Conservation (phyloP, 2,888 invertebrate species). For the Malachius bipustulatus region DNA sequence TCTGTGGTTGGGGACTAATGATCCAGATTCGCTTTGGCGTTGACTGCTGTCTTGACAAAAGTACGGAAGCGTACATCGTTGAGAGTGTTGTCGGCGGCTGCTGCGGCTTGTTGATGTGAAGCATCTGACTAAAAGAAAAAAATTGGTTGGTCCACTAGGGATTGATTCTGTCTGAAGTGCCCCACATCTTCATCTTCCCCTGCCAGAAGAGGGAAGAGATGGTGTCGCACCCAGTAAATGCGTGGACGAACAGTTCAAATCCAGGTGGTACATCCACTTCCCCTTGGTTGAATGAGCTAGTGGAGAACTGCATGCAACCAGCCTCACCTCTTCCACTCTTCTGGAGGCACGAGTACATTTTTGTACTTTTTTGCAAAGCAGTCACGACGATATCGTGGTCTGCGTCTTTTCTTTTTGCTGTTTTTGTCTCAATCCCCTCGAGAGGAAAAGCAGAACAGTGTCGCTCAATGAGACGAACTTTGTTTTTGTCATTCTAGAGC, state of each 20-base stretch:
- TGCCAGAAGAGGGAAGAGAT: slow-evolving; percentile 1
- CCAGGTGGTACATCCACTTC: neutral
- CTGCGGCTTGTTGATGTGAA: too few species aligned
- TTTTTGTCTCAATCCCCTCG: slow-evolving; percentile 1
- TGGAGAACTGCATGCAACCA: neutral
- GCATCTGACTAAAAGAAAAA: too few species aligned
- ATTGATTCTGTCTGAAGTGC: too few species aligned
- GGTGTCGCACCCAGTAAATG: slow-evolving; percentile 1
- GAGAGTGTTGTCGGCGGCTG: neutral
- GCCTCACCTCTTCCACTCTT: slow-evolving; percentile 2
- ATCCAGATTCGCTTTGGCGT: neutral
- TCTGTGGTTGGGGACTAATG: slow-evolving; percentile 1
- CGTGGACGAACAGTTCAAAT: neutral
- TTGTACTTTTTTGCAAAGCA: too few species aligned
- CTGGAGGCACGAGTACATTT: too few species aligned
- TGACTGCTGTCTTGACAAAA: neutral
- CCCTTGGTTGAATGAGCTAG: neutral
- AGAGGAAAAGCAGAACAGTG: neutral
- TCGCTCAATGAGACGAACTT: too few species aligned
- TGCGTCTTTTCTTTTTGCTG: neutral
- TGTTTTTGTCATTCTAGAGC: too few species aligned
- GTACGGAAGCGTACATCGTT: neutral
- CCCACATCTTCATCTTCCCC: neutral
- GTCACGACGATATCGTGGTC: neutral
- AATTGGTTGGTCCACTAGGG: too few species aligned